phyloP scores from a whole-genome alignment of 2,888 invertebrate species.

The Eupithecia tripunctaria region DNA sequence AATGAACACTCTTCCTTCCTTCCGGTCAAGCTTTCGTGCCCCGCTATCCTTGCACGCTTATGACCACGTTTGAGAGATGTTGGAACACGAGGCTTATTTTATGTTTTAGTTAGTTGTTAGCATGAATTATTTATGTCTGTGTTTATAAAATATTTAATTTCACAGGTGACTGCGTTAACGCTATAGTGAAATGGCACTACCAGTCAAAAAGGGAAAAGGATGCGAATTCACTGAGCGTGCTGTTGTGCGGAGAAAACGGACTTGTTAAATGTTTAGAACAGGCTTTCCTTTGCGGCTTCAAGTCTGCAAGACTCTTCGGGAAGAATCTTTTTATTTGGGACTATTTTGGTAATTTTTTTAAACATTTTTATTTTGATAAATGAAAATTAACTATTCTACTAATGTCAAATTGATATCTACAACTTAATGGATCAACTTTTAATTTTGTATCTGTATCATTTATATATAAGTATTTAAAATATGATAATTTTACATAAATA shows the following conservation, averaged over 20 bases:
- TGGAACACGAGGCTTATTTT: not conserved
- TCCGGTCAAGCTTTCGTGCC: not conserved
- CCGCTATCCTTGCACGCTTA: not conserved
- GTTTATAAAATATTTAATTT: not conserved
- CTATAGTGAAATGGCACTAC: slow-evolving; percentile 98
- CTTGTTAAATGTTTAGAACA: slow-evolving; percentile 96
- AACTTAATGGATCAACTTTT: too few species aligned
- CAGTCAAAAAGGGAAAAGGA: slow-evolving; percentile 93
- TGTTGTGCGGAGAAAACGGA: slow-evolving; percentile 97
- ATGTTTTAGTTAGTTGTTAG: not conserved
- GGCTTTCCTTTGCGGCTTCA: slow-evolving; percentile 97
- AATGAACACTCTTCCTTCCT: not conserved
- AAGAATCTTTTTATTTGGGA: slow-evolving; percentile 99
- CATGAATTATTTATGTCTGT: not conserved
- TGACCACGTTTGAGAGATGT: not conserved
- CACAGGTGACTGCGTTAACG: slow-evolving; percentile 96
- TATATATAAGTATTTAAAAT: too few species aligned
- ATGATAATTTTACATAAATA: too few species aligned
- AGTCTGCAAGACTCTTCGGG: slow-evolving; percentile 95
- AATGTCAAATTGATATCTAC: not conserved
- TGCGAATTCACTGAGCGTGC: slow-evolving; percentile 92
- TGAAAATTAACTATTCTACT: not conserved
- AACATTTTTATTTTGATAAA: not conserved
- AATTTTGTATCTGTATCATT: too few species aligned
- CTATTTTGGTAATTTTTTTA: slow-evolving; percentile 91